Evolutionary conservation across 2,797 vertebrate genomes (phyloP).

Genomic region (Fistularia tabacaria): DNA sequence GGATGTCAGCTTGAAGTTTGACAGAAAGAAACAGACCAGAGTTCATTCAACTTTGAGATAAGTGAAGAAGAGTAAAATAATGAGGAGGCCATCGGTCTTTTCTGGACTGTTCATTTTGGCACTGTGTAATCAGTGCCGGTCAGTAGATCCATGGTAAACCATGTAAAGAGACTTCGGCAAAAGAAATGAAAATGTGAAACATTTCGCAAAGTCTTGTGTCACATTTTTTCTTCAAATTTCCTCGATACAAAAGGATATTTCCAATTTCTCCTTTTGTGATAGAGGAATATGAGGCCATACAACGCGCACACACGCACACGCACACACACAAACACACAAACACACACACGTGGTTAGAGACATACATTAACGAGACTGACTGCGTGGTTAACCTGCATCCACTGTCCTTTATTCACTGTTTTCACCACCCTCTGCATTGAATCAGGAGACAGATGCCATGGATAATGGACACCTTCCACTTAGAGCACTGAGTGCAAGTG

Average conservation of each 20-base stretch:
- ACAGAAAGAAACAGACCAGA: constrained; percentile 25
- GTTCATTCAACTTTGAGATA: constrained; percentile 38
- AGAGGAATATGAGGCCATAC: too few relatives aligned
- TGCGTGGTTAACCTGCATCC: constrained; percentile 23
- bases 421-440: constrained; percentile 21
- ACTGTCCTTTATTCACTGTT: constrained; percentile 33
- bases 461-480: constrained; percentile 1
- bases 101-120: constrained; percentile 12
- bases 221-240: too few relatives aligned
- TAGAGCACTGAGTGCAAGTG: constrained; percentile 6
- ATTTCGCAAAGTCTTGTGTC: too few relatives aligned
- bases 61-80: constrained; percentile 4
- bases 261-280: too few relatives aligned
- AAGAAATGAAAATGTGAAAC: too few relatives aligned
- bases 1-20: constrained; percentile 36
- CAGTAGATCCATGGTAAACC: not conserved
- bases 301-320: not conserved
- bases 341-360: not conserved
- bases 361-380: constrained; percentile 8
- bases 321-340: too few relatives aligned
- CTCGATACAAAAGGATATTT: too few relatives aligned
- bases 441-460: constrained; percentile 10
- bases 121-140: constrained; percentile 13
- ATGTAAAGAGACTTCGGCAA: too few relatives aligned
- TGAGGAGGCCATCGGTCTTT: constrained; percentile 1